Evolutionary conservation across 1,140 invertebrate genomes (phyloP).

Genomic region (Pachyrhynchus sulphureomaculatus): DNA sequence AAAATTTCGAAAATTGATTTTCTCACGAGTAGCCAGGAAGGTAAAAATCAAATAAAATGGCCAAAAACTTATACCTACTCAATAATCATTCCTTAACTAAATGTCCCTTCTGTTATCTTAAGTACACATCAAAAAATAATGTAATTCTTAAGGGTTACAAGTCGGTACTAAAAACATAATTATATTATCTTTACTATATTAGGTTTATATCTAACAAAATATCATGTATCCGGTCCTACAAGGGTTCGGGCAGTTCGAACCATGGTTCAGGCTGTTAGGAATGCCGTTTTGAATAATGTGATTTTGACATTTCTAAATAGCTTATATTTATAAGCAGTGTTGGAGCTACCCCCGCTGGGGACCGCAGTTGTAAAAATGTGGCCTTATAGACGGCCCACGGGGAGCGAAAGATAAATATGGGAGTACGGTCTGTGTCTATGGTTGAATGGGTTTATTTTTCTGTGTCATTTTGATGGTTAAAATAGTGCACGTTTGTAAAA

Average conservation of each 20-base stretch:
- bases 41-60: too few relatives aligned
- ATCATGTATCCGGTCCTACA: constrained; percentile 15
- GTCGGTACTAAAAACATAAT: too few relatives aligned
- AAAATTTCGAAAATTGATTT: too few relatives aligned
- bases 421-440: constrained; percentile 1
- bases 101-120: too few relatives aligned
- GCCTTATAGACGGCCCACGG: constrained; percentile 25
- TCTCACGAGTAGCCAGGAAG: too few relatives aligned
- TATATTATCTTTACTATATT: neutral
- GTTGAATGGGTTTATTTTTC: neutral
- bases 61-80: too few relatives aligned
- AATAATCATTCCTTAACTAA: too few relatives aligned
- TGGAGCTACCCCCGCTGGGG: constrained; percentile 34
- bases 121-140: too few relatives aligned
- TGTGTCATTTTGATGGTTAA: neutral
- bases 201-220: neutral
- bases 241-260: neutral
- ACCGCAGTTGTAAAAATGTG: constrained; percentile 29
- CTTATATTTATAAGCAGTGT: constrained; percentile 35
- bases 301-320: constrained; percentile 43
- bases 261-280: constrained; percentile 14
- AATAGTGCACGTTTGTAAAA: neutral
- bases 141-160: too few relatives aligned
- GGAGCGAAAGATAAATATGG: constrained; percentile 26
- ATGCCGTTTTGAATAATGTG: constrained; percentile 38